Evolutionary conservation across 2,888 invertebrate species (phyloP), one percentile per base, ranked within the genome.

Genomic region (Teinopalpus imperialis): DNA sequence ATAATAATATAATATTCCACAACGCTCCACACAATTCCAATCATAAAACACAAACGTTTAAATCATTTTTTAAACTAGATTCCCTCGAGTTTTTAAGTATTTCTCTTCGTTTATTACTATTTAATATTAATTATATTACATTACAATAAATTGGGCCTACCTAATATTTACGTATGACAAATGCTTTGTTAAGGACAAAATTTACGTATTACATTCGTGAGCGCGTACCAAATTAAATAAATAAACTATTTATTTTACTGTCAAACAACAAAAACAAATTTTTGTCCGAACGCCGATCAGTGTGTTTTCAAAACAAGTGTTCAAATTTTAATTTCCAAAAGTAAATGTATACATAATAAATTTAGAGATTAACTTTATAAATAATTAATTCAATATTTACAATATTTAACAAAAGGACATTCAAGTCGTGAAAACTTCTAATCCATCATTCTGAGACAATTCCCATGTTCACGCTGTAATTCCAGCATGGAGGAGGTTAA

Each of bases 141-240:
- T 81, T 85, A 85, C 68, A 81, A 78, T 85, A 82, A 86, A 83
- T 87, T 88, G 85, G 78, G 82, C 82, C 87, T 87, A 88, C 74
- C 87, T 88, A 77, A 54, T 61, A 76, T 74, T 86, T 83, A 87
- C 82, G 86, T 85, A 86, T 86, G 81, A 81, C 78, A 81, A 82
- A 82, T 82, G 80, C 73, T 83, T 81, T 63, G 66, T 77, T 69
- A 73, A 74, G 66, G 76, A 74, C 68, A 77, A 78, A 76, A 69
- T 78, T 75, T 82, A 83, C 81, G 82, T 81, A 81, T 81, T 66
- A 70, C 63, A 76, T 79, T 76, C 75, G 65, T 85, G 85, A 86
- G 83, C 83, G 80, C 69, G 72, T 67, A 69, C 69, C 66, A 55
- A 72, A 74, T 74, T 67, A 71, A 80, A 78, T 75, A 77, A 77